Evolutionary conservation across 2,888 invertebrate genomes (phyloP), one percentile per base, ranked within the genome.

Genomic region (Papilio gigon): DNA sequence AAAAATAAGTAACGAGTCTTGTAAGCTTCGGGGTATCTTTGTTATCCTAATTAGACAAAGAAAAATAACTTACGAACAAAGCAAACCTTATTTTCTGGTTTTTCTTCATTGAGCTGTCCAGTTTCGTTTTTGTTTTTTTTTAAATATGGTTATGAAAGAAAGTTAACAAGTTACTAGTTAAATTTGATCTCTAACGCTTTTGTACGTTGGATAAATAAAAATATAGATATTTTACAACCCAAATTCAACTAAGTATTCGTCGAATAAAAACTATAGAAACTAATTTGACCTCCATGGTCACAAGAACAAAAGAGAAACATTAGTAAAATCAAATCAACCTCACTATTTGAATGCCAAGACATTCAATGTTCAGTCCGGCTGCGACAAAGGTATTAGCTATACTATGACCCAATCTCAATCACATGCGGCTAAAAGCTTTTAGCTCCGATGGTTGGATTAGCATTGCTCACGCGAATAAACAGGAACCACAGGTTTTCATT

Each of bases 391-490:
- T 50, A 50, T 27, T 50, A 50, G 50, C 27, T 50, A 25, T 44
- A 25, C 44, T 47, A n/a, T 27, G 44, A 62, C 42, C 30, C 62
- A 20, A 30, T 47, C 20, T 63, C 12, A 63, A 47, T 50, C 35
- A 63, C 20, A 22, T 33, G 14, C 30, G 47, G 30, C 47, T 27
- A 14, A 63, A 25, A 63, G 47, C 47, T 63, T 63, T 63, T 47
- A 63, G 22, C 44, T 25, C n/a, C 47, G 33, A 14, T 50, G 14
- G 62, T 63, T 63, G 35, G 47, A 47, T 63, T 47, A 63, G 33
- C 33, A 50, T 6, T 14, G 27, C 27, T 50, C 27, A 47, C 50
- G 27, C 27, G 25, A 50, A 50, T 14, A 50, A n/a, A 50, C 11
- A 25, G 9, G 11, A 47, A 50, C 27, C 27, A 27, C 53, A n/a